Base-by-base conservation (phyloP, 2,797 vertebrate species). In the Mallotus villosus region DNA sequence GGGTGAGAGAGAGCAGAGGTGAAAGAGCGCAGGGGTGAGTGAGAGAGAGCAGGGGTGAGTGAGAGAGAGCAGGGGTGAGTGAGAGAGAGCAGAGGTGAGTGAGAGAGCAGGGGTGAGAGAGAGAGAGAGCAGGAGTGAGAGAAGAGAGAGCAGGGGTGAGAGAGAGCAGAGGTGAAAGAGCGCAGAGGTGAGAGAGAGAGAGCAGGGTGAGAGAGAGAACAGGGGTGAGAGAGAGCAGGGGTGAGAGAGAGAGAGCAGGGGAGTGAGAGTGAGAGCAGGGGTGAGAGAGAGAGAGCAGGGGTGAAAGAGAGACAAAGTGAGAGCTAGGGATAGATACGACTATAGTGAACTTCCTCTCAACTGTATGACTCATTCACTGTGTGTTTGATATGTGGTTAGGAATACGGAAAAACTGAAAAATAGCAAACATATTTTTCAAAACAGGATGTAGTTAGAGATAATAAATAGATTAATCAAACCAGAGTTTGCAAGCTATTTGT, bases 361-460 rank as follows among this genome's bases (percentile, higher is more conserved):
- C 59, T 27, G 0, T 16, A 1, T 73, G 61, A 37, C 14, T 63
- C 16, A 34, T 62, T 29, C 24, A 29, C 27, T 63, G 32, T 8
- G 32, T 25, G 70, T 16, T 16, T 57, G 17, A 14, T 1, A 32
- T 8, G 53, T 63, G 32, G 25, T 12, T 24, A 4, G 14, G 7
- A 2, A 19, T 49, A 32, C 16, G 29, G 6, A 11, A 9, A 29
- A 77, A 8, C 25, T 73, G 53, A 19, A 55, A 0, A 77, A 8
- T 49, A 75, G 53, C 19, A 55, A 0, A 0, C 29, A n/a, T 0
- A 0, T 1, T 2, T 1, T 19, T 2, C 51, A 61, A 17, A 77
- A 64, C 79, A 84, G 78, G 79, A 87, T 73, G 78, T 72, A 61
- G 37, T 21, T 51, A 49, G 37, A 34, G 41, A n/a, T 55, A 55